Percentiles rank a stretch among this genome's conserved stretches.
These are phyloP conservation scores for Erebia palarica DNA, from an alignment of 2,888 invertebrate species.

Conservation along the genomic window DNA sequence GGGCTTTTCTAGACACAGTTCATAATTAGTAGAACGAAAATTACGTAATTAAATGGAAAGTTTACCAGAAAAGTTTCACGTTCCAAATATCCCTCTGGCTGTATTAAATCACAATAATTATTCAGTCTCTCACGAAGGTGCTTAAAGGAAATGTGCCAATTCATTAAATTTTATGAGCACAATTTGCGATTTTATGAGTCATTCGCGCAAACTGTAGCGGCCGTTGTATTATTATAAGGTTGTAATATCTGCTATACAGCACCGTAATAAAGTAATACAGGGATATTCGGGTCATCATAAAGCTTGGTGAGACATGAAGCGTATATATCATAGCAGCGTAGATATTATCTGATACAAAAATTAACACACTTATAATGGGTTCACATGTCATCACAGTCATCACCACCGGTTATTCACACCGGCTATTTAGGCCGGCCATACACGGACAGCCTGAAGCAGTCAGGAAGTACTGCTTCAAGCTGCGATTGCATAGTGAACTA, in stretches of 20 bases:
- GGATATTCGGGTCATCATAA: neutral
- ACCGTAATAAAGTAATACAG: constrained; percentile 10
- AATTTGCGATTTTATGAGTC: constrained; percentile 37
- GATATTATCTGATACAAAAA: too few relatives aligned
- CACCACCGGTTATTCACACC: too few relatives aligned
- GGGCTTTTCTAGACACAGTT: too few relatives aligned
- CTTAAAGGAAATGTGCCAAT: constrained; percentile 33
- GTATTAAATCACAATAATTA: constrained; percentile 24
- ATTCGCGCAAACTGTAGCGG: constrained; percentile 23
- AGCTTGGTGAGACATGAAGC: neutral
- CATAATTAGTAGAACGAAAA: too few relatives aligned
- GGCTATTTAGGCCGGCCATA: too few relatives aligned
- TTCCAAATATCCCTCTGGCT: constrained; percentile 9
- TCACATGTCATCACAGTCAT: too few relatives aligned
- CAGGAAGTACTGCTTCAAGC: too few relatives aligned
- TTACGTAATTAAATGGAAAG: neutral
- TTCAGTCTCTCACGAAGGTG: constrained; percentile 19
- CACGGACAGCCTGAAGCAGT: too few relatives aligned
- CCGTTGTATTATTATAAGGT: constrained; percentile 24
- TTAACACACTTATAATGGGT: too few relatives aligned
- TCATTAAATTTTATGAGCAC: constrained; percentile 37
- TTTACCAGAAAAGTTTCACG: neutral
- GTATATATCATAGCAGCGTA: neutral
- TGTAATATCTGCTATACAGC: constrained; percentile 18
- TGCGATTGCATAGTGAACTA: too few relatives aligned